These are phyloP conservation scores for Gallinago solitaria DNA, from an alignment of 2,797 vertebrate species.

Conservation along the genomic window DNA sequence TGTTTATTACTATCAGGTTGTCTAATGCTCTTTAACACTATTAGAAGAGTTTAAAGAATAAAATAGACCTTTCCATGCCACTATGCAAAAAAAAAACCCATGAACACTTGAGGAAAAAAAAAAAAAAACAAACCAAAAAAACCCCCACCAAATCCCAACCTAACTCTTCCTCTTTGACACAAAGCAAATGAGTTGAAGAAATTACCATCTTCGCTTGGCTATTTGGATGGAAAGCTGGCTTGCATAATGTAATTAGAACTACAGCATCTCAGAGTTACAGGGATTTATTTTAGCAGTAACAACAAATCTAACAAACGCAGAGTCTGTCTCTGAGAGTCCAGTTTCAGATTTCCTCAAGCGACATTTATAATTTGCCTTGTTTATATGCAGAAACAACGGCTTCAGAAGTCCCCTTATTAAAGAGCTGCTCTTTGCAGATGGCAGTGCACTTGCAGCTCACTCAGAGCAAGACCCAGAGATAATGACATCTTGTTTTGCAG, in stretches of 20 bases:
- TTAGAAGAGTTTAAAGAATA: neutral
- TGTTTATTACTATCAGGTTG: neutral
- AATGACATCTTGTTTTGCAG: slow-evolving; percentile 57
- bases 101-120: neutral
- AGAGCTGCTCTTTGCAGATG: slow-evolving; percentile 53
- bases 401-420: slow-evolving; percentile 42
- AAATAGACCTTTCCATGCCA: neutral
- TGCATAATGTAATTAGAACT: neutral
- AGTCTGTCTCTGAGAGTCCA: neutral
- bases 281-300: neutral
- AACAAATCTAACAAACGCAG: neutral
- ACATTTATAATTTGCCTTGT: slow-evolving; percentile 19
- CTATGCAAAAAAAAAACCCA: neutral
- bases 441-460: neutral
- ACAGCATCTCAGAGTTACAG: neutral
- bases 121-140: neutral
- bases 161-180: neutral
- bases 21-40: neutral
- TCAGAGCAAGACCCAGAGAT: slow-evolving; percentile 39
- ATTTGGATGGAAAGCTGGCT: neutral
- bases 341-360: neutral
- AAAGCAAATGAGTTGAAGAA: neutral
- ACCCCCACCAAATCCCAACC: neutral
- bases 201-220: neutral
- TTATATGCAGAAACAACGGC: slow-evolving; percentile 24